phyloP scores from a whole-genome alignment of 2,888 invertebrate genomes.

The Druceiella hillmani region DNA sequence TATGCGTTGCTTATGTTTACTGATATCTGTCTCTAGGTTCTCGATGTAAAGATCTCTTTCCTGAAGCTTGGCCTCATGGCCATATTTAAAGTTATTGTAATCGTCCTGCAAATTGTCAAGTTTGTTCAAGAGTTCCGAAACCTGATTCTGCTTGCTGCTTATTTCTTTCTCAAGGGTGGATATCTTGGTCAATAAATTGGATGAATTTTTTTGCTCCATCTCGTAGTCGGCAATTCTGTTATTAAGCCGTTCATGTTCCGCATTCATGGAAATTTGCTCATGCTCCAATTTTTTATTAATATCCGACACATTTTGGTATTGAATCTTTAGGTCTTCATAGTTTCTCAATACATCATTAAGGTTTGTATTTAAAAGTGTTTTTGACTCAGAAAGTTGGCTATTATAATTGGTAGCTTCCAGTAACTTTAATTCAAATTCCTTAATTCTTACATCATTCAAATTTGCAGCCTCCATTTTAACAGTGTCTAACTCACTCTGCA shows the following conservation, averaged over 20 bases:
- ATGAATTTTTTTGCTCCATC: slow-evolving; percentile 40
- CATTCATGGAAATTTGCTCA: too few species aligned
- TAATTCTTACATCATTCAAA: too few species aligned
- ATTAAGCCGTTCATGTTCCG: slow-evolving; percentile 35
- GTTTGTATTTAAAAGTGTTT: slow-evolving; percentile 29
- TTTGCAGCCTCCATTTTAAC: slow-evolving; percentile 13
- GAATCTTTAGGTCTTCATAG: slow-evolving; percentile 15
- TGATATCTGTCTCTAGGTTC: slow-evolving; percentile 61
- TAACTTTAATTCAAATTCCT: too few species aligned
- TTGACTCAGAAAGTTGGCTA: too few species aligned
- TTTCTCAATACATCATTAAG: slow-evolving; percentile 15
- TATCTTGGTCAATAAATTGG: slow-evolving; percentile 38
- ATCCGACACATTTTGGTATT: too few species aligned
- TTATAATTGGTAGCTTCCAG: too few species aligned
- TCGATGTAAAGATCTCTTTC: slow-evolving; percentile 72
- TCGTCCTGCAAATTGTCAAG: slow-evolving; percentile 35
- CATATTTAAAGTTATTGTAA: slow-evolving; percentile 39
- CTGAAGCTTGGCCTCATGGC: slow-evolving; percentile 63
- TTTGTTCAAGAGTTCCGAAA: slow-evolving; percentile 34
- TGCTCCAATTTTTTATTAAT: too few species aligned
- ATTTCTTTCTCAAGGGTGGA: slow-evolving; percentile 37
- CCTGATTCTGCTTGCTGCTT: slow-evolving; percentile 36
- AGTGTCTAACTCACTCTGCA: slow-evolving; percentile 11
- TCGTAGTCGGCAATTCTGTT: slow-evolving; percentile 41
- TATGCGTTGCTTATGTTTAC: slow-evolving; percentile 58